Conservation (phyloP, 2,113 vertebrate genomes). For the Leptodactylus fuscus region DNA sequence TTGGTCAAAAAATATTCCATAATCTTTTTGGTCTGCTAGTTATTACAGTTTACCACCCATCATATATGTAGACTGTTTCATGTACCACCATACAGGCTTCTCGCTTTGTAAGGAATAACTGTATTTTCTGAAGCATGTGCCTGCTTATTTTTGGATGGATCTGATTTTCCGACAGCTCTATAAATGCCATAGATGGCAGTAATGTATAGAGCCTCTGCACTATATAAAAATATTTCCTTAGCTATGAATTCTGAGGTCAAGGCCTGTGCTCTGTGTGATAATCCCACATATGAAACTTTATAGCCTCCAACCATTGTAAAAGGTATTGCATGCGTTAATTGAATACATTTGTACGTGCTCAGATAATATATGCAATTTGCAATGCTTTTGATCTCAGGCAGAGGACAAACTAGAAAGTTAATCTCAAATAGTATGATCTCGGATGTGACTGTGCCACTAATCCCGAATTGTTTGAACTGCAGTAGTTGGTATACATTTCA, state of each 20-base stretch:
- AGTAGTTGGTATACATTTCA: constrained; percentile 21
- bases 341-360: constrained; percentile 35
- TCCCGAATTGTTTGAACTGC: neutral
- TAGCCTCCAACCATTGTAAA: constrained; percentile 32
- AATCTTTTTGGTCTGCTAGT: neutral
- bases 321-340: constrained; percentile 42
- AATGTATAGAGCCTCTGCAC: neutral
- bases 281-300: constrained; percentile 36
- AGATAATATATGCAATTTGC: constrained; percentile 15
- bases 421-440: neutral
- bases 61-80: no score
- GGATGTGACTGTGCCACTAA: neutral
- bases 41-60: neutral
- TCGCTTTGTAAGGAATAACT: neutral
- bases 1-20: neutral
- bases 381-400: constrained; percentile 17
- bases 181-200: neutral
- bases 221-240: constrained; percentile 3
- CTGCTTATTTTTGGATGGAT: neutral
- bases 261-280: constrained; percentile 1
- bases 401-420: neutral
- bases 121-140: neutral
- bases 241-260: constrained; percentile 16
- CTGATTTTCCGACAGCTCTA: neutral
- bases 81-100: neutral